These are phyloP conservation scores for Limnephilus lunatus DNA, from an alignment of 2,888 invertebrate species.

Conservation along the genomic window DNA sequence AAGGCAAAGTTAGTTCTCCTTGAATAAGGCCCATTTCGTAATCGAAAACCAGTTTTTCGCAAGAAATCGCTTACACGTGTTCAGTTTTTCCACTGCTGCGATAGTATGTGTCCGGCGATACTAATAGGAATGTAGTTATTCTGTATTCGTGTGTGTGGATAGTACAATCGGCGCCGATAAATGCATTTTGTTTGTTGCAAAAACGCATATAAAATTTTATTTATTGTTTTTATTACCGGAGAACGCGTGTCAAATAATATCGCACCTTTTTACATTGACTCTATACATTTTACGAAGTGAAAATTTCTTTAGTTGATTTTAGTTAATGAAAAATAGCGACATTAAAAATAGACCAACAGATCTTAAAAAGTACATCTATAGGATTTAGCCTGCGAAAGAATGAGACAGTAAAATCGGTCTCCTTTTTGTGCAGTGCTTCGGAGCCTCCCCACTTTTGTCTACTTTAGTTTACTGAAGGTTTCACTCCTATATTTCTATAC, in stretches of 20 bases:
- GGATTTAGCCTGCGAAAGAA: too few relatives aligned
- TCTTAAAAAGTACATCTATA: too few relatives aligned
- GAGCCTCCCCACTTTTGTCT: too few relatives aligned
- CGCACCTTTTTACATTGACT: too few relatives aligned
- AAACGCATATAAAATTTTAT: not conserved
- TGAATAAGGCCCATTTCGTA: not conserved
- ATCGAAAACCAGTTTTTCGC: not conserved
- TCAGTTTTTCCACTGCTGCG: not conserved
- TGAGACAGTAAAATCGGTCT: too few relatives aligned
- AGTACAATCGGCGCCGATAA: not conserved
- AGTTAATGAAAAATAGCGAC: too few relatives aligned
- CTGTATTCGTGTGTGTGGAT: not conserved
- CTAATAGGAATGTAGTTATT: not conserved
- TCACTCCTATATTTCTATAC: too few relatives aligned
- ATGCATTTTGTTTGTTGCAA: not conserved
- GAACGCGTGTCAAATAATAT: not conserved
- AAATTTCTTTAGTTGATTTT: too few relatives aligned
- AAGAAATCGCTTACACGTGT: conserved; percentile 2
- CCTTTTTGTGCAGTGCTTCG: too few relatives aligned
- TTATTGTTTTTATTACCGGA: not conserved
- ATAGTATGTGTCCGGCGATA: not conserved
- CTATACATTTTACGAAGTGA: too few relatives aligned
- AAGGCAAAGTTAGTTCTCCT: not conserved
- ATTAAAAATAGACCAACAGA: too few relatives aligned
- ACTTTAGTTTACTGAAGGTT: too few relatives aligned